Conservation (phyloP, 1,140 invertebrate species). For the Megathymus violae region DNA sequence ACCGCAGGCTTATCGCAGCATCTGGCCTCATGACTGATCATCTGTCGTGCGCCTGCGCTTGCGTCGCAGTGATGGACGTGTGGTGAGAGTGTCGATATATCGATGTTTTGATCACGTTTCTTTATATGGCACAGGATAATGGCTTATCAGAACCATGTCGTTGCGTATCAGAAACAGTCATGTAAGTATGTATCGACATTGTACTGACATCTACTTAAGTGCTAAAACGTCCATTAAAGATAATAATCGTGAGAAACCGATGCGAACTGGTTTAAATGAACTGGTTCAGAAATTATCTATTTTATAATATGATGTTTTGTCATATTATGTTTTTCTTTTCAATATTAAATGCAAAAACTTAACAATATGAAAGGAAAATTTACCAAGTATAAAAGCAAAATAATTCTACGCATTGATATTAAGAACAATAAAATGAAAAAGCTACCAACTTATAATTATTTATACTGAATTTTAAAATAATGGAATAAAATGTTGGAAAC, state of each 20-base stretch:
- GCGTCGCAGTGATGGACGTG: constrained; percentile 44
- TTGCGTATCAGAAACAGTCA: constrained; percentile 1
- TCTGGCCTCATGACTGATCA: constrained; percentile 81
- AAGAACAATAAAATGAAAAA: too few relatives aligned
- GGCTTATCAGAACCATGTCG: constrained; percentile 9
- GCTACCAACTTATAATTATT: too few relatives aligned
- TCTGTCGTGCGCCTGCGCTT: constrained; percentile 80
- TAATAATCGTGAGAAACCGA: constrained; percentile 10
- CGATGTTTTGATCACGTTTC: constrained; percentile 18
- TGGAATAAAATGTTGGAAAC: constrained; percentile 23
- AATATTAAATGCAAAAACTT: too few relatives aligned
- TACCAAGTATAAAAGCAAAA: too few relatives aligned
- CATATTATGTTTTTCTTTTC: too few relatives aligned
- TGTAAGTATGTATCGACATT: not conserved
- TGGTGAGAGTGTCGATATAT: constrained; percentile 36
- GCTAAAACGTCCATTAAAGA: constrained; percentile 13
- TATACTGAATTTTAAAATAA: too few relatives aligned
- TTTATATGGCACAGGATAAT: not conserved
- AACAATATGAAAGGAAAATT: too few relatives aligned
- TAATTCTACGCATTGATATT: too few relatives aligned
- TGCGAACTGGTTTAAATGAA: not conserved
- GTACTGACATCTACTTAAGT: constrained; percentile 15
- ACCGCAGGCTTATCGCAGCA: constrained; percentile 80
- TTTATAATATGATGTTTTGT: not conserved
- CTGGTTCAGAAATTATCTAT: not conserved